Evolutionary conservation across 1,140 invertebrate genomes (phyloP).

Genomic region (Laodelphax striatellus): DNA sequence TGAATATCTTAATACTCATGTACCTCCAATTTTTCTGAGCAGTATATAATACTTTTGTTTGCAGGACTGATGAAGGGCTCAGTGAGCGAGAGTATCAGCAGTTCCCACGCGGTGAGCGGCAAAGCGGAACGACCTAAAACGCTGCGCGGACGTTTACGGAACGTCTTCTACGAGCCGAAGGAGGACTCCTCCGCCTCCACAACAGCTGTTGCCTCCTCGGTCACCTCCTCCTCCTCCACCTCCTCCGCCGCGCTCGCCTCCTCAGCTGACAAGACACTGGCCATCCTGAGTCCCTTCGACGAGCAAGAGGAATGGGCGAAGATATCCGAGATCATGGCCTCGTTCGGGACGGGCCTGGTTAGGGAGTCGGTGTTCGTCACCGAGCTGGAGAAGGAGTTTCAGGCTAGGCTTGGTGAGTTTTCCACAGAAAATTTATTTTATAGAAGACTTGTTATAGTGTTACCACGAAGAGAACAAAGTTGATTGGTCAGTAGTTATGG

Average conservation of each 20-base stretch:
- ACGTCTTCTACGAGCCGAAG: conserved; percentile 34
- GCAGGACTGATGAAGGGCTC: conserved; percentile 25
- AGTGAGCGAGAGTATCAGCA: background rate
- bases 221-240: conserved; percentile 10
- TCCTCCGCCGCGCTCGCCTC: too few relatives aligned
- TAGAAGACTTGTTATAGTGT: too few relatives aligned
- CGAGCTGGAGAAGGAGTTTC: conserved; percentile 74
- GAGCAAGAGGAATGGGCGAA: conserved; percentile 90
- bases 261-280: conserved; percentile 37
- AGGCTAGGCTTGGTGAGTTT: conserved; percentile 46
- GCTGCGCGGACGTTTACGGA: conserved; percentile 45
- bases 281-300: conserved; percentile 77
- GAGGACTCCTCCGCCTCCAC: background rate
- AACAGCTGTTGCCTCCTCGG: conserved; percentile 17
- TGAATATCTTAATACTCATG: too few relatives aligned
- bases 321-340: conserved; percentile 88
- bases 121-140: conserved; percentile 58
- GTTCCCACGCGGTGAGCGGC: background rate
- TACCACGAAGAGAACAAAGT: too few relatives aligned
- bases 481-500: too few relatives aligned
- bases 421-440: background rate
- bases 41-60: too few relatives aligned
- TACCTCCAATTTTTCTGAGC: too few relatives aligned
- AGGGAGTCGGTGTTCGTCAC: conserved; percentile 71
- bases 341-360: conserved; percentile 69